These are phyloP conservation scores for Actinia equina DNA, from an alignment of 64 coral and sea anemone species.

Conservation along the genomic window DNA sequence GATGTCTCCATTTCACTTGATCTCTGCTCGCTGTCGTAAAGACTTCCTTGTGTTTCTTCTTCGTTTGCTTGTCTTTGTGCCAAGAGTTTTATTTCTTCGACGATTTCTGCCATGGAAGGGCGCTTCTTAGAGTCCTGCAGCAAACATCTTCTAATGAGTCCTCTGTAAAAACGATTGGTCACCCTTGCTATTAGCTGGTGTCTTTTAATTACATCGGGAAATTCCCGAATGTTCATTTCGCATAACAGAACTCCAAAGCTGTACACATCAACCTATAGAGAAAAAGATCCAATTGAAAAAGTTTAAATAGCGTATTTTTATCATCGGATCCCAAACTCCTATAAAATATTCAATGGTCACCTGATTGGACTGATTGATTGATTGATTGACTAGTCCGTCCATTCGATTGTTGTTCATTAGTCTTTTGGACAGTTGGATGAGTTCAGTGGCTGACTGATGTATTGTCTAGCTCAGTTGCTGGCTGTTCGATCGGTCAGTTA, in stretches of 20 bases:
- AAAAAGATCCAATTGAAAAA: neutral
- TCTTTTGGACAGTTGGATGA: no score
- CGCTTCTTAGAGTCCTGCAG: neutral
- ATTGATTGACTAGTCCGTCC: no score
- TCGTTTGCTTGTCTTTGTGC: neutral
- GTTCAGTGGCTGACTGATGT: no score
- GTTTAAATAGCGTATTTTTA: no score
- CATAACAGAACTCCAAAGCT: constrained; percentile 1
- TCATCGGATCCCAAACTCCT: no score
- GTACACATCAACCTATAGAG: neutral
- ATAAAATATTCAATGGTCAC: no score
- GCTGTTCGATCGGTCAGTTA: no score
- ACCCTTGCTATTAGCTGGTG: neutral
- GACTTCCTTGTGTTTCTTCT: no score
- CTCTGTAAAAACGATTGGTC: neutral
- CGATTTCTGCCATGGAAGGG: neutral
- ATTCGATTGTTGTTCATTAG: no score
- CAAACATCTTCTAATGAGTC: neutral
- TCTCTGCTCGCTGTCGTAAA: neutral
- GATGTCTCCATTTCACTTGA: neutral
- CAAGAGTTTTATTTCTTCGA: neutral
- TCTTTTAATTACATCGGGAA: neutral
- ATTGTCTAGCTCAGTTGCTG: no score
- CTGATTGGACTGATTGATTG: no score
- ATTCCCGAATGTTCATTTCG: neutral